Base-by-base conservation (phyloP, 2,888 invertebrate genomes). In the Tinea trinotella region DNA sequence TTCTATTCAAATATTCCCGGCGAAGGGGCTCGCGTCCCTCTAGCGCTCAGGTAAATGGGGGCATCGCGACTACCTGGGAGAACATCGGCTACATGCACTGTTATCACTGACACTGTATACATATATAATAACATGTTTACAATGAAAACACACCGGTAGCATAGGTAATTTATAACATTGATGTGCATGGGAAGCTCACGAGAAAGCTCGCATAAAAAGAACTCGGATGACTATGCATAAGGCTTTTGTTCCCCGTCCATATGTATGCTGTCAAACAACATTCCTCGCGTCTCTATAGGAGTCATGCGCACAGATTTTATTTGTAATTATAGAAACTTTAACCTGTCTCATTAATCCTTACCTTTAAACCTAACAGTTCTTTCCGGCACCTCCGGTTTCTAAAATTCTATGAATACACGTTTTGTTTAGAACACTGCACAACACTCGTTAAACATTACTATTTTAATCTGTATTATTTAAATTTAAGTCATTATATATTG, bases 201-300 rank as follows among this genome's bases (percentile, higher is more conserved):
- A 71, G 75, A 76, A 73, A 75, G 76, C 72, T 67, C 66, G 64
- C 67, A 62, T 66, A 52, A 79, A 74, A 60, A 58, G 69, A 74
- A 70, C 71, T 68, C 70, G 69, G 72, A 79, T 75, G 81, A 77
- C 76, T 77, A 69, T 78, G 79, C 79, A 76, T 70, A 76, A 76
- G 79, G 77, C 84, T 85, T 82, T 85, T 84, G 82, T 84, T 85
- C 81, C 79, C 79, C 53, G 79, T 63, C 65, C 67, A 65, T 64
- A 66, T 79, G 76, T 77, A 82, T 78, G 83, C 82, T 78, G 84
- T 84, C 85, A 76, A 78, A 78, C 85, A 71, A 75, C 84, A 85
- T 85, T 85, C 84, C 84, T 75, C 70, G 68, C 76, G 71, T 75
- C 75, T 76, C 79, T 77, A 81, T 80, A 77, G 79, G 73, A 74